Evolutionary conservation across 2,888 invertebrate species (phyloP).

Genomic region (Athalia circularis): DNA sequence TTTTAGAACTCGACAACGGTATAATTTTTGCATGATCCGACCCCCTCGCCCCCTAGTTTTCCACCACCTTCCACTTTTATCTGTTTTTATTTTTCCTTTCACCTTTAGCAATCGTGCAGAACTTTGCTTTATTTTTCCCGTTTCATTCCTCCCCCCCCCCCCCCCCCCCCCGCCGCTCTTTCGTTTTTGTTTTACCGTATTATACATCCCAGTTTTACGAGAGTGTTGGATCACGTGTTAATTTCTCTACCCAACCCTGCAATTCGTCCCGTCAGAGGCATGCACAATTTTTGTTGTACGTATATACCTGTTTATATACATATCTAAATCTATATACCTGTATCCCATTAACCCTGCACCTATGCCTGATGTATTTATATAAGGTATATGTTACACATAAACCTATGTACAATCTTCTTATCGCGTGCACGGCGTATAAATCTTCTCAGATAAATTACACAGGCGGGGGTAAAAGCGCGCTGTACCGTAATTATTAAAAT

Average conservation of each 20-base stretch:
- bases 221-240: conserved; percentile 28
- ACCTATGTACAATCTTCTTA: neutral
- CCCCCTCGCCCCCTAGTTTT: too few relatives aligned
- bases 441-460: conserved; percentile 14
- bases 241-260: conserved; percentile 13
- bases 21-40: neutral
- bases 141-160: neutral
- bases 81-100: neutral
- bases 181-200: neutral
- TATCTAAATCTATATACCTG: too few relatives aligned
- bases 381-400: too few relatives aligned
- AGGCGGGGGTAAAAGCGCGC: neutral
- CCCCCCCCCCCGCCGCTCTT: neutral
- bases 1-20: neutral
- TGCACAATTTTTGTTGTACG: conserved; percentile 7
- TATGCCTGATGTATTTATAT: too few relatives aligned
- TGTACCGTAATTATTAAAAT: neutral
- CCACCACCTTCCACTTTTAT: too few relatives aligned
- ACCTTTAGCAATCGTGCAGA: too few relatives aligned
- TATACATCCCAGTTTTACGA: neutral
- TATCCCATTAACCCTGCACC: too few relatives aligned
- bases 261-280: neutral
- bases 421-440: conserved; percentile 15
- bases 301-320: too few relatives aligned
- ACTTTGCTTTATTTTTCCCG: neutral